A percentile compares a stretch with the other conserved stretches of the same genome.
phyloP scores from a whole-genome alignment of 1,140 invertebrate species.

The Calliopsis andreniformis region DNA sequence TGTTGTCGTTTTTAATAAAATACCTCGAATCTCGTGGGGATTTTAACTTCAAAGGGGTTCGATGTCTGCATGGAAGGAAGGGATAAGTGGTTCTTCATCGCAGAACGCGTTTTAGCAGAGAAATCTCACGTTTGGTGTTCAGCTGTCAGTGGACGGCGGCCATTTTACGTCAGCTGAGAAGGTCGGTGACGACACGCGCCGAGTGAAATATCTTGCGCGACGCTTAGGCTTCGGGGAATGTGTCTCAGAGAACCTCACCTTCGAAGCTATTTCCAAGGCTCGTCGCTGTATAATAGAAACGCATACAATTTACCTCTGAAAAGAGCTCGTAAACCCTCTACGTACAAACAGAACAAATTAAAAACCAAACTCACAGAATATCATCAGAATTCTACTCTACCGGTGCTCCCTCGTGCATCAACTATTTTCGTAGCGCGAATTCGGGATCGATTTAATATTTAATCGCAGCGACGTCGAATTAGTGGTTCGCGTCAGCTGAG shows the following conservation, averaged over 20 bases:
- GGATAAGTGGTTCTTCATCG: rapidly evolving
- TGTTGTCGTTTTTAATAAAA: constrained; percentile 43
- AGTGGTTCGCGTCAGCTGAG: constrained; percentile 58
- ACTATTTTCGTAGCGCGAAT: not conserved
- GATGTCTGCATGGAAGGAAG: not conserved
- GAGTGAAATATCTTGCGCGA: constrained; percentile 55
- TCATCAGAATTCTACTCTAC: not conserved
- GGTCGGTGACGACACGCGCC: constrained; percentile 57
- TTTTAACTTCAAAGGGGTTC: rapidly evolving
- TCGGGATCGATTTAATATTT: not conserved
- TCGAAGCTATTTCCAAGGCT: constrained; percentile 27
- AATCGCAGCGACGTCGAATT: not conserved
- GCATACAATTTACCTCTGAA: not conserved
- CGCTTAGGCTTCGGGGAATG: constrained; percentile 10
- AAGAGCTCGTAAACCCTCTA: too few relatives aligned
- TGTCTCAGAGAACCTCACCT: constrained; percentile 21
- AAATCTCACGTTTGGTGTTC: constrained; percentile 46
- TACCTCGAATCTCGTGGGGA: constrained; percentile 12
- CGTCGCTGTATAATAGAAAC: not conserved
- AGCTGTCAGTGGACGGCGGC: constrained; percentile 62
- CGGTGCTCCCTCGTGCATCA: not conserved
- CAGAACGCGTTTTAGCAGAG: constrained; percentile 38
- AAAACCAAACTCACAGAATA: not conserved
- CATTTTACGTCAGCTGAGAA: constrained; percentile 67
- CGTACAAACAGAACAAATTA: not conserved